Conservation (phyloP, 2,888 invertebrate species). For the Leptogaster cylindrica region DNA sequence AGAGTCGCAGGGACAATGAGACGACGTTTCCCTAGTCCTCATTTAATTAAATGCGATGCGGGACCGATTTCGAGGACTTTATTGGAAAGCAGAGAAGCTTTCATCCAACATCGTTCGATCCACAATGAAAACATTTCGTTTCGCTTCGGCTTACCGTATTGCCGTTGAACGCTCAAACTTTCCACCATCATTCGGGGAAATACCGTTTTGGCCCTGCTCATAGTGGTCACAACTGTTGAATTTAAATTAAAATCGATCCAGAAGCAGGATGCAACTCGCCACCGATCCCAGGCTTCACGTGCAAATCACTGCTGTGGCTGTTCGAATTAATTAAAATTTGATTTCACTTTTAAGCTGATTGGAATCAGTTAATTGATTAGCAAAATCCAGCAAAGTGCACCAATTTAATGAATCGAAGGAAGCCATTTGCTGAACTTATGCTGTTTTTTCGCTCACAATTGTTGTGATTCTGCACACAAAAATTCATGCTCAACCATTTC, state of each 20-base stretch:
- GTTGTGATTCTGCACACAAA: no score
- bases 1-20: slow-evolving; percentile 16
- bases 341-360: slow-evolving; percentile 50
- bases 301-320: slow-evolving; percentile 39
- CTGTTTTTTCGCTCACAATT: background rate
- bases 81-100: slow-evolving; percentile 44
- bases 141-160: slow-evolving; percentile 7
- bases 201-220: background rate
- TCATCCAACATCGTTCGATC: slow-evolving; percentile 19
- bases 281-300: slow-evolving; percentile 3
- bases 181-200: no score
- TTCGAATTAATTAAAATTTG: slow-evolving; percentile 50
- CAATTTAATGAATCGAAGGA: slow-evolving; percentile 8
- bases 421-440: slow-evolving; percentile 16
- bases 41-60: slow-evolving; percentile 52
- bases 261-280: slow-evolving; percentile 32
- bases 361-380: slow-evolving; percentile 50
- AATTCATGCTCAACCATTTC: no score
- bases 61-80: slow-evolving; percentile 50
- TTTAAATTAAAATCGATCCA: slow-evolving; percentile 43
- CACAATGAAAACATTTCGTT: slow-evolving; percentile 44
- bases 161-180: background rate
- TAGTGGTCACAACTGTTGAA: slow-evolving; percentile 39
- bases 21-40: slow-evolving; percentile 47
- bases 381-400: background rate